Conservation (phyloP, 2,888 invertebrate species). For the Platycheirus albimanus region DNA sequence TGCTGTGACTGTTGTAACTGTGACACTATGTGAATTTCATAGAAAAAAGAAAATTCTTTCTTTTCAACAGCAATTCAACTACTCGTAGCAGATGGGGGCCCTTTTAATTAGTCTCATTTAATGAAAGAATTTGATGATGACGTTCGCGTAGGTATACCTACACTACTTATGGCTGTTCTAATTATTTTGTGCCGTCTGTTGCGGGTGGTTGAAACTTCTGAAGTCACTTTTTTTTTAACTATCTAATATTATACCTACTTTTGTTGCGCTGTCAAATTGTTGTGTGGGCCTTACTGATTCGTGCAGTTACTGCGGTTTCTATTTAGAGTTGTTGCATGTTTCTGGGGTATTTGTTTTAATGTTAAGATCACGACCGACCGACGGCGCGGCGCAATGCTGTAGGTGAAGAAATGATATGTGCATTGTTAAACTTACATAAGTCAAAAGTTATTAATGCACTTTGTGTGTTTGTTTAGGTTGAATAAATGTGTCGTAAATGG, state of each 20-base stretch:
- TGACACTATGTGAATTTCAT: conserved; percentile 69
- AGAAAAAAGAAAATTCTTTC: conserved; percentile 62
- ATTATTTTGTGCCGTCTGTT: not conserved
- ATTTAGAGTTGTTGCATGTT: not conserved
- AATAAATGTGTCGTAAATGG: conserved; percentile 31
- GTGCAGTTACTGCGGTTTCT: conserved; percentile 3
- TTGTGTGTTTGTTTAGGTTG: conserved; percentile 26
- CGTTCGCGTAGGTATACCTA: too few relatives aligned
- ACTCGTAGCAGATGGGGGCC: conserved; percentile 6
- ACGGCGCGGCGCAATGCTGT: conserved; percentile 13
- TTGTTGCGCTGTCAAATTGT: conserved; percentile 6
- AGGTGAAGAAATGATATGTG: conserved; percentile 44
- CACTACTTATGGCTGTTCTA: conserved; percentile 16
- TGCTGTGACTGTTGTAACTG: conserved; percentile 38
- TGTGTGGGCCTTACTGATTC: conserved; percentile 55
- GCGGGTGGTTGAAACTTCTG: conserved; percentile 5
- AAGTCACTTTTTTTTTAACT: not conserved
- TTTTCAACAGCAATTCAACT: not conserved
- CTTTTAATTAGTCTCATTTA: conserved; percentile 62
- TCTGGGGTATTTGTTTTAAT: not conserved
- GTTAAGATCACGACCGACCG: conserved; percentile 58
- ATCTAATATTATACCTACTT: too few relatives aligned
- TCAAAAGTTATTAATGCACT: conserved; percentile 35
- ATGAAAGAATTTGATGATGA: conserved; percentile 63
- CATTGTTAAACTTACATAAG: conserved; percentile 48